A percentile compares a stretch with the other conserved stretches of the same genome.
These are phyloP conservation scores for Mythimna loreyi DNA, from an alignment of 2,888 invertebrate species.

Conservation along the genomic window DNA sequence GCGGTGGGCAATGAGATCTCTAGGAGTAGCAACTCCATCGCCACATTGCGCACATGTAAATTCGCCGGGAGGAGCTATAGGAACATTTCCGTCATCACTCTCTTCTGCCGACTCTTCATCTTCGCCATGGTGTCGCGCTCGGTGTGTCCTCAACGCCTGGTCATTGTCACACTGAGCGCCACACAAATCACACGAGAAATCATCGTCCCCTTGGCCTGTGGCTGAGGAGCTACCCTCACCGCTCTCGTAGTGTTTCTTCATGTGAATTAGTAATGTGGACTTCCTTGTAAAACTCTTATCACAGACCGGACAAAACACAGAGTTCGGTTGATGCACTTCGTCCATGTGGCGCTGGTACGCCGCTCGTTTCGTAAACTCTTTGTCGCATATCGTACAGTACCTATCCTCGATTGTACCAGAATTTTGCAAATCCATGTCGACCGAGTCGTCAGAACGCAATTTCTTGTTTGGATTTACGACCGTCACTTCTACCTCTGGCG, in stretches of 20 bases:
- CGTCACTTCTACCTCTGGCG: conserved; percentile 89
- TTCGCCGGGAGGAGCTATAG: conserved; percentile 82
- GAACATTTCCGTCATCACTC: conserved; percentile 78
- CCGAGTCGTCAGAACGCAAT: conserved; percentile 85
- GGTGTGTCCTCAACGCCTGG: conserved; percentile 90
- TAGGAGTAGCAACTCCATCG: conserved; percentile 89
- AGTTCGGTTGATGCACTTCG: conserved; percentile 89
- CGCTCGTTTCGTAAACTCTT: conserved; percentile 91
- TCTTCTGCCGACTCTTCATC: conserved; percentile 84
- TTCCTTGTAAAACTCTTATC: conserved; percentile 92
- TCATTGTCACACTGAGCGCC: conserved; percentile 91
- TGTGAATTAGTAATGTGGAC: conserved; percentile 92
- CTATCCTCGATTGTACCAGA: conserved; percentile 85
- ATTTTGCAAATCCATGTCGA: conserved; percentile 85
- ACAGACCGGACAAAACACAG: conserved; percentile 92
- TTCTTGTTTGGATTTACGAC: conserved; percentile 89
- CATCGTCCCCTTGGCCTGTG: conserved; percentile 77
- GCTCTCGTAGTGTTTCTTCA: conserved; percentile 91
- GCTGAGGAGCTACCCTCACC: conserved; percentile 80
- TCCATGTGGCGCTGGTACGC: conserved; percentile 92
- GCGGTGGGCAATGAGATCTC: conserved; percentile 90
- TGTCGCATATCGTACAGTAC: conserved; percentile 91
- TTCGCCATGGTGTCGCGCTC: conserved; percentile 90
- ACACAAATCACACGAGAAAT: conserved; percentile 91
- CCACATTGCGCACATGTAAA: conserved; percentile 90